Evolutionary conservation across 2,797 vertebrate genomes (phyloP).

Genomic region (Aeoliscus strigatus): DNA sequence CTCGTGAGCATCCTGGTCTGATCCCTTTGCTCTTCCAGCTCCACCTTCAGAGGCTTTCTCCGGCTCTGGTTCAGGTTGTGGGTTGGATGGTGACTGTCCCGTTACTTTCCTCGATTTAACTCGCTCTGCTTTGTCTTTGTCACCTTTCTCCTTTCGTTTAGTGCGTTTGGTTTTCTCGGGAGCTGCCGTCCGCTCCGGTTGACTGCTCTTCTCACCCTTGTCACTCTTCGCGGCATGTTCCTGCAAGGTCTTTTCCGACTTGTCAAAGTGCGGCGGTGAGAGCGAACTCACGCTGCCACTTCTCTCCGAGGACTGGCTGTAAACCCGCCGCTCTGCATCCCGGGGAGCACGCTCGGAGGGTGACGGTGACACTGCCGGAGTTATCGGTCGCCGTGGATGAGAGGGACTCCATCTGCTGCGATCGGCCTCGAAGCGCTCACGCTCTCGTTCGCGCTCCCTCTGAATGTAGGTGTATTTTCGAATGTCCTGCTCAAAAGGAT

Average conservation of each 20-base stretch:
- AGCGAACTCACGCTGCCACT: slow-evolving; percentile 95
- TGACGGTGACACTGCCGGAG: slow-evolving; percentile 86
- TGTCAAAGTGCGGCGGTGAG: slow-evolving; percentile 91
- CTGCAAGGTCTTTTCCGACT: slow-evolving; percentile 82
- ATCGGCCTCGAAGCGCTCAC: slow-evolving; percentile 92
- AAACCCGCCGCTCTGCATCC: slow-evolving; percentile 88
- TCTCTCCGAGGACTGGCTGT: slow-evolving; percentile 92
- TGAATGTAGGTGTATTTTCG: slow-evolving; percentile 96
- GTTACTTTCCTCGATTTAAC: slow-evolving; percentile 86
- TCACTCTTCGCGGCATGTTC: slow-evolving; percentile 86
- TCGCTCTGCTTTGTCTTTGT: slow-evolving; percentile 86
- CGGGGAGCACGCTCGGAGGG: slow-evolving; percentile 88
- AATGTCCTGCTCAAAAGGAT: slow-evolving; percentile 96
- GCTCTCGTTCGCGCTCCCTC: slow-evolving; percentile 87
- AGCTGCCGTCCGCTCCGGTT: slow-evolving; percentile 72
- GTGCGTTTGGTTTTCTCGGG: slow-evolving; percentile 87
- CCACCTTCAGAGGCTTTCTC: slow-evolving; percentile 81
- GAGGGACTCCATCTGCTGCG: slow-evolving; percentile 92
- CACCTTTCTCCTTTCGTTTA: slow-evolving; percentile 87
- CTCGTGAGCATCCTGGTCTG: slow-evolving; percentile 80
- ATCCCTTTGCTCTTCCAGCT: slow-evolving; percentile 77
- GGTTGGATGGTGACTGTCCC: slow-evolving; percentile 85
- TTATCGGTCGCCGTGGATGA: slow-evolving; percentile 85
- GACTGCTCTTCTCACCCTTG: slow-evolving; percentile 81
- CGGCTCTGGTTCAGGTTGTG: slow-evolving; percentile 81